Evolutionary conservation across 2,888 invertebrate species (phyloP).

Genomic region (Troglohyphantes excavatus): DNA sequence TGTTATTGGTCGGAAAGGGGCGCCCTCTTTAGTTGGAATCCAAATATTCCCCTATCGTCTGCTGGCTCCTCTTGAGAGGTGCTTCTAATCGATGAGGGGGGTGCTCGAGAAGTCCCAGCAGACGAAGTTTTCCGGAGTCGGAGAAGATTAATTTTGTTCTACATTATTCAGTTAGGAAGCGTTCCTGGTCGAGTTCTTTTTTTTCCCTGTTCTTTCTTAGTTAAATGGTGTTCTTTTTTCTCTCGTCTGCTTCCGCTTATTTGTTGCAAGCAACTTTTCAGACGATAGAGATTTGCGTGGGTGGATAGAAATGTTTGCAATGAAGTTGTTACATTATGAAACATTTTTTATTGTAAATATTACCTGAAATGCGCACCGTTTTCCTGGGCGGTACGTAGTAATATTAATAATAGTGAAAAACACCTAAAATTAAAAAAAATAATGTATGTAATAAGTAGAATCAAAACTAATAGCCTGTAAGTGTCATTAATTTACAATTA

Average conservation of each 20-base stretch:
- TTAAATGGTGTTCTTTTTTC: neutral
- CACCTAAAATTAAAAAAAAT: too few species aligned
- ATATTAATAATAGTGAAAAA: too few species aligned
- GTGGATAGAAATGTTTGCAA: too few species aligned
- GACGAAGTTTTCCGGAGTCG: constrained; percentile 32
- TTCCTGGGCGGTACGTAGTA: too few species aligned
- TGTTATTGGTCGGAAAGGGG: constrained; percentile 29
- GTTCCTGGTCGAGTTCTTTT: neutral
- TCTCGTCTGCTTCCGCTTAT: neutral
- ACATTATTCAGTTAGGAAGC: constrained; percentile 46
- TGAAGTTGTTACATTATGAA: too few species aligned
- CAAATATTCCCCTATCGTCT: constrained; percentile 16
- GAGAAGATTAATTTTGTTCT: constrained; percentile 48
- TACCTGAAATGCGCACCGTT: too few species aligned
- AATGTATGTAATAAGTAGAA: too few species aligned
- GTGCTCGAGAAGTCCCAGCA: neutral
- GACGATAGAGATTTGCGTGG: too few species aligned
- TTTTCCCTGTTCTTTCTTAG: neutral
- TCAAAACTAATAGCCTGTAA: too few species aligned
- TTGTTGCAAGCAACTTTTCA: neutral
- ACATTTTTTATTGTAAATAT: too few species aligned
- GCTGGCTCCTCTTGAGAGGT: constrained; percentile 1
- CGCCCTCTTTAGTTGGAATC: constrained; percentile 2
- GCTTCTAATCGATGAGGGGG: constrained; percentile 28
- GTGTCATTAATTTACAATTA: too few species aligned